These are phyloP conservation scores for Drosophila punjabiensis DNA, from an alignment of 1,140 invertebrate species.

Conservation along the genomic window DNA sequence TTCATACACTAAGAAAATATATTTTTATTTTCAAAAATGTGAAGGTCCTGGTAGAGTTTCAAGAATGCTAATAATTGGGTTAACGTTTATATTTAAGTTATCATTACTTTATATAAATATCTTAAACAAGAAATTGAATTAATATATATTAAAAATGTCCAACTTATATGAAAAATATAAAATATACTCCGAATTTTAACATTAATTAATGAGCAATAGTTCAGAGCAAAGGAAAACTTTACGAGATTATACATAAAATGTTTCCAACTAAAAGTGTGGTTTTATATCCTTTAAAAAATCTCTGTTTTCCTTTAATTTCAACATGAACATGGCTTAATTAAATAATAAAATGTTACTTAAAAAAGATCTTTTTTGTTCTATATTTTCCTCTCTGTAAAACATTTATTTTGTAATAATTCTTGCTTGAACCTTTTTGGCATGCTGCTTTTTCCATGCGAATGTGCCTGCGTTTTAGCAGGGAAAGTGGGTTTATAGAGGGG, in stretches of 20 bases:
- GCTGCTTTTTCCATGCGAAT: slow-evolving; percentile 19
- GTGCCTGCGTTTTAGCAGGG: not conserved
- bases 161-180: no score
- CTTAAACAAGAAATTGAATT: no score
- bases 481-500: not conserved
- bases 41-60: not conserved
- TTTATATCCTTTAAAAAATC: not conserved
- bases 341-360: not conserved
- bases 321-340: not conserved
- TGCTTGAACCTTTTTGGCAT: slow-evolving; percentile 40
- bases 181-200: no score
- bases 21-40: not conserved
- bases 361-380: not conserved
- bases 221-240: no score
- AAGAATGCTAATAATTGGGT: not conserved
- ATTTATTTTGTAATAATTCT: slow-evolving; percentile 50
- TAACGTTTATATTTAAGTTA: not conserved
- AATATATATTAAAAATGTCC: no score
- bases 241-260: no score
- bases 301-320: no score
- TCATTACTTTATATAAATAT: no score
- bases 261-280: no score
- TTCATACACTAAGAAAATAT: not conserved
- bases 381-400: slow-evolving; percentile 1
- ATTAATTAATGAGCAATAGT: no score